Base-by-base conservation (phyloP, 2,888 invertebrate genomes). In the Podotricha telesiphe region DNA sequence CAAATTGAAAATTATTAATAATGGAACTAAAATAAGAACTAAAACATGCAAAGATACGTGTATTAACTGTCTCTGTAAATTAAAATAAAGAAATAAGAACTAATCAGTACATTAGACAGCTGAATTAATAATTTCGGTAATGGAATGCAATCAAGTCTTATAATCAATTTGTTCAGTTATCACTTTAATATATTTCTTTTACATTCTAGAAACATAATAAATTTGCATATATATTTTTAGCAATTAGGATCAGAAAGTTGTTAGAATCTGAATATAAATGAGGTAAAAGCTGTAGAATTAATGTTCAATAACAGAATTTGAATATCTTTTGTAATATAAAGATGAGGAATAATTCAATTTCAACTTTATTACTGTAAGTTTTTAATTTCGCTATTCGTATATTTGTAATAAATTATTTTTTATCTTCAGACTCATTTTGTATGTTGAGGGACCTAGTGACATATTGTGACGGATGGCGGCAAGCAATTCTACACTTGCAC, bases 251-350 rank as follows among this genome's bases (percentile, higher is more conserved):
- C 63, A 63, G 70, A 70, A 70, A 70, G 70, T 70, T 42, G 55
- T 51, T 42, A 58, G 56, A 63, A 37, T 37, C 63, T 67, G 67
- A 63, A 70, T 70, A 70, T 59, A 22, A 67, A 70, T 67, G 59
- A 70, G 58, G 67, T 63, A 70, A 64, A 64, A 70, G 63, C 53
- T 67, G 40, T 65, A 65, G 55, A 68, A 68, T 61, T 53, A 42
- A 55, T 55, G 34, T 6, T 17, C n/a, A n/a, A n/a, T 37, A 55
- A 37, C 10, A 37, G 11, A 55, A 55, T 34, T 53, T 53, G 1
- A 53, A 34, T 17, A 28, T 53, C 7, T 7, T 28, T 8, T 53
- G n/a, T 53, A 28, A 22, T 17, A 17, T 17, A 34, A 55, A 34
- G 13, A 34, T n/a, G 8, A 1, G n/a, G 28, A 53, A 51, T 22